phyloP scores from a whole-genome alignment of 2,113 vertebrate genomes.

The Alligator mississippiensis region DNA sequence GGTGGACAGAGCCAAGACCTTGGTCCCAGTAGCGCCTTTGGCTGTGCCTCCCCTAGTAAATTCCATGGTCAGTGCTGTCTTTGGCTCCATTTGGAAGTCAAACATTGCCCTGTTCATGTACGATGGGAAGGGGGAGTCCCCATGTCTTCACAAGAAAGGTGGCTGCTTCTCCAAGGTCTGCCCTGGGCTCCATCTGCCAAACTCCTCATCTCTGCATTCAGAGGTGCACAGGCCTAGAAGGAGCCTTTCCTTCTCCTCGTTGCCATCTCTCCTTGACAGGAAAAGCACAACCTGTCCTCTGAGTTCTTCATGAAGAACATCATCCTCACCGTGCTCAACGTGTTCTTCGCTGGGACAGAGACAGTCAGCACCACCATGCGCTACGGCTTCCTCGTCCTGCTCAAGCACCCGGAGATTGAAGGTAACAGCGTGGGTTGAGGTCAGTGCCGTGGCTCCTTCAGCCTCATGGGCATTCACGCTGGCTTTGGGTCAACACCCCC shows the following conservation, averaged over 20 bases:
- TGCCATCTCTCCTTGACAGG: neutral
- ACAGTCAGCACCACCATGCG: conserved; percentile 73
- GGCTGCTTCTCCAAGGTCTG: neutral
- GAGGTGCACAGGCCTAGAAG: neutral
- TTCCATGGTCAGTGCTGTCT: no score
- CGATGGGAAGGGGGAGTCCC: neutral
- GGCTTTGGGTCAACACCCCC: no score
- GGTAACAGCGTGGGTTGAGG: conserved; percentile 35
- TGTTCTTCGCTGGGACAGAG: conserved; percentile 77
- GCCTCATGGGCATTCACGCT: neutral
- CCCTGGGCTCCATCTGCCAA: neutral
- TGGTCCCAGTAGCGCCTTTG: no score
- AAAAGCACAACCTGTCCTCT: conserved; percentile 6
- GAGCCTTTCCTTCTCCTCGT: rapidly evolving
- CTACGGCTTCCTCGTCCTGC: conserved; percentile 66
- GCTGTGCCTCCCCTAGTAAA: no score
- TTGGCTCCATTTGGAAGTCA: no score
- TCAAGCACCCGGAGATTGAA: conserved; percentile 74
- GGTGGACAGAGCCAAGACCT: no score
- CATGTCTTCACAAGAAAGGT: neutral
- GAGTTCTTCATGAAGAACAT: conserved; percentile 65
- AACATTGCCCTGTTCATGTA: no score
- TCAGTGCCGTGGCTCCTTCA: no score
- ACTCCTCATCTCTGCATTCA: neutral
- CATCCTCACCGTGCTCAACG: conserved; percentile 13